phyloP scores from a whole-genome alignment of 2,797 vertebrate species.

The Phaenicophaeus curvirostris region DNA sequence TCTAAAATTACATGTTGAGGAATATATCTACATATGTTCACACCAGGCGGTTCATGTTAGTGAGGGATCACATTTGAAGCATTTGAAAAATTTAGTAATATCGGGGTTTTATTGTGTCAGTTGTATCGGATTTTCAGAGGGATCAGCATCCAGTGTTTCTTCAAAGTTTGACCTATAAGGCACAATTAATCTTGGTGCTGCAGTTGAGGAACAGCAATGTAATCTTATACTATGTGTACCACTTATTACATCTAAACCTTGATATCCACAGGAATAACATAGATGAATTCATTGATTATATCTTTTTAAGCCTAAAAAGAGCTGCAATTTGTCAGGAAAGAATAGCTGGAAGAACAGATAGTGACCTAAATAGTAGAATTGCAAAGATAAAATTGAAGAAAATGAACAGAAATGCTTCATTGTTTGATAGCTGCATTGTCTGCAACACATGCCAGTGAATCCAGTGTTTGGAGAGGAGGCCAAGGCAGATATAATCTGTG shows the following conservation, averaged over 20 bases:
- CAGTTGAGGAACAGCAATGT: conserved; percentile 22
- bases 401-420: conserved; percentile 58
- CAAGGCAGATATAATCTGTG: conserved; percentile 35
- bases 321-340: conserved; percentile 51
- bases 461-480: conserved; percentile 42
- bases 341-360: conserved; percentile 62
- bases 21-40: neutral
- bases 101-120: neutral
- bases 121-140: conserved; percentile 16
- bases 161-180: conserved; percentile 42
- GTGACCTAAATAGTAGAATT: conserved; percentile 68
- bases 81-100: neutral
- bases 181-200: conserved; percentile 45
- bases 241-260: conserved; percentile 53
- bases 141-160: conserved; percentile 4
- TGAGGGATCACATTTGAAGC: neutral
- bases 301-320: conserved; percentile 61
- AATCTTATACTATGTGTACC: conserved; percentile 15
- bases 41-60: neutral
- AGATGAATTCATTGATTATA: conserved; percentile 68
- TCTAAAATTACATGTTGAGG: neutral
- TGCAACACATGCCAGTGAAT: conserved; percentile 50
- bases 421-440: conserved; percentile 44
- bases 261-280: conserved; percentile 50
- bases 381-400: conserved; percentile 53